Conservation (phyloP, 2,797 vertebrate species). For the Phalanger gymnotis region DNA sequence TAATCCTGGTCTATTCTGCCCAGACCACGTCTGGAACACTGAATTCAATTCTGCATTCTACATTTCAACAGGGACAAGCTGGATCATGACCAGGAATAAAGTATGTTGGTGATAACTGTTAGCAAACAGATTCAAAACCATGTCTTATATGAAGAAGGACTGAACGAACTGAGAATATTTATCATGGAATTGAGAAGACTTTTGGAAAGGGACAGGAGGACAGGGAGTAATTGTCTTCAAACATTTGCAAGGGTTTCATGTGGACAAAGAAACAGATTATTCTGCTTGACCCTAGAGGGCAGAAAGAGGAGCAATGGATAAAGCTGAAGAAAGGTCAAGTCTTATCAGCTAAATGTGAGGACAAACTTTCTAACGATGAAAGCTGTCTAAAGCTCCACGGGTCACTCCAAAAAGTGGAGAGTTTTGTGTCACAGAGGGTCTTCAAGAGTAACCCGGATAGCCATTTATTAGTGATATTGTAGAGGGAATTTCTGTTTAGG, state of each 20-base stretch:
- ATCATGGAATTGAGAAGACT: neutral
- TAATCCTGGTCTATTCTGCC: neutral
- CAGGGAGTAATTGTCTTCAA: neutral
- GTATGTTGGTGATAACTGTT: neutral
- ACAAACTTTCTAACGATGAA: neutral
- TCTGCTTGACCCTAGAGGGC: neutral
- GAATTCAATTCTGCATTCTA: neutral
- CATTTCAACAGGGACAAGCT: neutral
- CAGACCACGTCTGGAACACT: neutral
- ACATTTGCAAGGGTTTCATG: neutral
- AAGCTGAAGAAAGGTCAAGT: neutral
- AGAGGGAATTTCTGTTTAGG: neutral
- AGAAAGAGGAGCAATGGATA: neutral
- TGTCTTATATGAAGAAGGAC: neutral
- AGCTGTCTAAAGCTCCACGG: neutral
- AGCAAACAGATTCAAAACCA: neutral
- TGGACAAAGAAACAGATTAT: neutral
- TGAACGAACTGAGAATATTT: neutral
- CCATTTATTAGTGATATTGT: neutral
- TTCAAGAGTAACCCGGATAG: neutral
- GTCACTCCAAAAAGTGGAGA: neutral
- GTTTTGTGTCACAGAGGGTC: neutral
- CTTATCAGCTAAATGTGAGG: neutral
- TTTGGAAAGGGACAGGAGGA: neutral
- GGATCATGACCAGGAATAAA: neutral